Evolutionary conservation across 2,797 vertebrate genomes (phyloP), one percentile per base, ranked within the genome.

Genomic region (Ptychadena robeensis): DNA sequence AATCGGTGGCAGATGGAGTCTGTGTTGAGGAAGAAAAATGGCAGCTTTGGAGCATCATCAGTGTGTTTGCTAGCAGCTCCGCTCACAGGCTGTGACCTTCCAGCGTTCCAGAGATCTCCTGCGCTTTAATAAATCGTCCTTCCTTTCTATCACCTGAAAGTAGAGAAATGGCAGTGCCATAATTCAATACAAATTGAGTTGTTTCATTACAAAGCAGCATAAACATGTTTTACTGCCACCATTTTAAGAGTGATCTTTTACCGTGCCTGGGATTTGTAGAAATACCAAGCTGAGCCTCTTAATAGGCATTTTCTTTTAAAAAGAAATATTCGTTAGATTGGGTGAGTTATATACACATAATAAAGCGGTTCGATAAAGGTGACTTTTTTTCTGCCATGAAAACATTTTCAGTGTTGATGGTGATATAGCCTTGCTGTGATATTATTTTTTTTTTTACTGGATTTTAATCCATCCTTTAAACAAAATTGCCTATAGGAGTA

Each of bases 1-100:
- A 94, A 95, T 93, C 88, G 72, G 93, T 95, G 95, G 96, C 96
- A 98, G 96, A 98, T 97, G 96, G 96, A 96, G 95, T 94, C 96
- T 96, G 96, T 97, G 96, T 98, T 96, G 96, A 93, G 91, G 91
- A 97, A 96, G 96, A 98, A 95, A 96, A 96, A 97, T 96, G 95
- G 95, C 94, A 96, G 94, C 91, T 93, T 90, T 89, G 93, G 92
- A 94, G 88, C 92, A 91, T 91, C 92, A 81, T 89, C 90, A 92
- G 91, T 92, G 90, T 91, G 94, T 93, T 90, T 93, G 89, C 93
- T 91, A 93, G 92, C 93, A 91, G 91, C 93, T 92, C 86, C 87
- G 91, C 93, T 88, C 88, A 91, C 87, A 89, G 92, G 86, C 91
- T 89, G 89, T 96, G 96, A 97, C 95, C 95, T 96, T 97, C 94